phyloP scores from a whole-genome alignment of 2,797 vertebrate species.

The Rhinoraja longicauda region DNA sequence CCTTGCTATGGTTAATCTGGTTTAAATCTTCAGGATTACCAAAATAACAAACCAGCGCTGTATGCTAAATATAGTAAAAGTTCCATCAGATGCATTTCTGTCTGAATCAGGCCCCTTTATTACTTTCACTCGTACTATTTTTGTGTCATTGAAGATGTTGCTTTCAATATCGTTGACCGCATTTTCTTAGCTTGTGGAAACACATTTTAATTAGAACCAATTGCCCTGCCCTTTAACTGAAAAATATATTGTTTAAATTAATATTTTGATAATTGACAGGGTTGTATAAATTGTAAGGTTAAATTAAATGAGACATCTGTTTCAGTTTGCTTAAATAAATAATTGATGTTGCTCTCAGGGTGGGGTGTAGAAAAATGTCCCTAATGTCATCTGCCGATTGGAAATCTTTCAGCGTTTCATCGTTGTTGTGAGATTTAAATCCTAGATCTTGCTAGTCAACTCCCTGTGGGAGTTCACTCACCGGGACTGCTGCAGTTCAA shows the following conservation, averaged over 20 bases:
- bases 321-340: background rate
- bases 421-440: too few relatives aligned
- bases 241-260: background rate
- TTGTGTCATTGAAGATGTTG: background rate
- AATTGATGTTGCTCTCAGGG: background rate
- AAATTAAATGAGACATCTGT: background rate
- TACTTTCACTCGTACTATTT: background rate
- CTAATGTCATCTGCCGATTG: too few relatives aligned
- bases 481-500: too few relatives aligned
- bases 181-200: background rate
- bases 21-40: background rate
- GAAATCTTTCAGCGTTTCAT: too few relatives aligned
- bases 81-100: background rate
- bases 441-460: too few relatives aligned
- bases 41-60: background rate
- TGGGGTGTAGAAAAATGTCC: background rate
- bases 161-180: background rate
- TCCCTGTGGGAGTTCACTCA: too few relatives aligned
- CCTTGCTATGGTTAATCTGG: background rate
- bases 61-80: background rate
- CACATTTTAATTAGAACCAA: background rate
- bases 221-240: background rate
- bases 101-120: background rate
- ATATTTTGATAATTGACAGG: background rate
- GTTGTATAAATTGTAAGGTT: background rate